Base-by-base conservation (phyloP, 2,888 invertebrate species). In the Acrocera orbiculus region DNA sequence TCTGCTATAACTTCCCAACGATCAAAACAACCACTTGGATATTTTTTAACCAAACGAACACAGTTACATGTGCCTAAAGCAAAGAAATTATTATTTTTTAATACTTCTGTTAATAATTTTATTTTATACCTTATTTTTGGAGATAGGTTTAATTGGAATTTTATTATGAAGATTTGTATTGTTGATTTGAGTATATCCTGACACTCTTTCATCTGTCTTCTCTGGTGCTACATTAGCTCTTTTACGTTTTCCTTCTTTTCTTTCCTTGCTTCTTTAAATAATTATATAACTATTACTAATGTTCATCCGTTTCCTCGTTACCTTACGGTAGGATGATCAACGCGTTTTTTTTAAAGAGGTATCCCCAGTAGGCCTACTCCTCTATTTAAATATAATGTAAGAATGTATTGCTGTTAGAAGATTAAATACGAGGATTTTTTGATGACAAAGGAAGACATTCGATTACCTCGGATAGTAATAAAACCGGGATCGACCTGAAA, bases 1-100 rank as follows among this genome's bases (percentile, higher is more conserved):
- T 78, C 78, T 0, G 87, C 87, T 46, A 96, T 89, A 42, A 77
- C 74, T 53, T 92, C 87, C 95, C 95, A 96, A 27, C 93, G 70
- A 42, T 80, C 77, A 1, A 73, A 59, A 0, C 79, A 72, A 2
- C 92, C 93, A 1, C 81, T 81, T 0, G 95, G 95, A 62, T 76
- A 81, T 59, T 86, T 92, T 52, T 86, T 85, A 16, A 87, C 81
- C 4, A 87, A 63, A 14, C 75, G 70, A 11, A 80, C 74, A 19
- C 86, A 30, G 63, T 61, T 1, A 59, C 40, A 2, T 50, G 46
- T 25, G 11, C 4, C 14, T 25, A 4, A 14, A 25, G n/a, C 7
- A 27, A n/a, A n/a, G n/a, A 27, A 10, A 14, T 5, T 7, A 27
- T 5, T 27, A 27, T 27, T 17, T 29, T 29, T 2, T 15, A 14